Conservation (phyloP, 30 jellyfish, hydroid and myxozoan genomes). For the Haliclystus octoradiatus region DNA sequence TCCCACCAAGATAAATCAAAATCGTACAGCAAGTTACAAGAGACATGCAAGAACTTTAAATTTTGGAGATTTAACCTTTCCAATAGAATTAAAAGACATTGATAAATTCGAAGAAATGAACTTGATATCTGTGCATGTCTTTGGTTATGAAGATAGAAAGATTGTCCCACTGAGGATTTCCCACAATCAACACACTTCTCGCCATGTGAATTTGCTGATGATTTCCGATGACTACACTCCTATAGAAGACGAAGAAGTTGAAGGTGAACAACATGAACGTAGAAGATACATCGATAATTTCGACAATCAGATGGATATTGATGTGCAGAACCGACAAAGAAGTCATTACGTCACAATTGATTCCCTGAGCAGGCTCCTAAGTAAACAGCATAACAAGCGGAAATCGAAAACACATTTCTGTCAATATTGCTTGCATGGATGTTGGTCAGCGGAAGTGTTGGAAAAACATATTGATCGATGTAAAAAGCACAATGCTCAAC, state of each 20-base stretch:
- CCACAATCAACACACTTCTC: too few relatives aligned
- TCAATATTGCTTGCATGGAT: constrained; percentile 38
- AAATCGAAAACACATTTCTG: constrained; percentile 22
- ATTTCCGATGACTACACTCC: too few relatives aligned
- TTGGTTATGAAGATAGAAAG: constrained; percentile 24
- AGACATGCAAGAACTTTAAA: constrained; percentile 12
- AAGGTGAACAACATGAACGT: too few relatives aligned
- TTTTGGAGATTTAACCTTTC: constrained; percentile 30
- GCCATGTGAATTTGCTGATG: too few relatives aligned
- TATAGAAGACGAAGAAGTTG: too few relatives aligned
- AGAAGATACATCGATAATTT: too few relatives aligned
- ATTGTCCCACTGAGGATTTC: too few relatives aligned
- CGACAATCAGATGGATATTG: too few relatives aligned
- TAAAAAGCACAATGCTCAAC: constrained; percentile 2
- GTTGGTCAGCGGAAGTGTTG: neutral
- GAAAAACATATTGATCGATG: constrained; percentile 19
- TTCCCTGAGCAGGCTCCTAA: constrained; percentile 9
- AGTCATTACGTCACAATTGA: constrained; percentile 18
- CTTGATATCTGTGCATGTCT: constrained; percentile 12
- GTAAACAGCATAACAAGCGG: constrained; percentile 13
- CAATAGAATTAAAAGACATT: constrained; percentile 12
- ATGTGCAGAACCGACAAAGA: too few relatives aligned
- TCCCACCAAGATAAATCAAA: too few relatives aligned
- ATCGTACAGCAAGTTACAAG: too few relatives aligned
- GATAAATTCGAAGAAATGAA: constrained; percentile 20